Base-by-base conservation (phyloP, 2,797 vertebrate species). In the Rhynchonycteris naso region DNA sequence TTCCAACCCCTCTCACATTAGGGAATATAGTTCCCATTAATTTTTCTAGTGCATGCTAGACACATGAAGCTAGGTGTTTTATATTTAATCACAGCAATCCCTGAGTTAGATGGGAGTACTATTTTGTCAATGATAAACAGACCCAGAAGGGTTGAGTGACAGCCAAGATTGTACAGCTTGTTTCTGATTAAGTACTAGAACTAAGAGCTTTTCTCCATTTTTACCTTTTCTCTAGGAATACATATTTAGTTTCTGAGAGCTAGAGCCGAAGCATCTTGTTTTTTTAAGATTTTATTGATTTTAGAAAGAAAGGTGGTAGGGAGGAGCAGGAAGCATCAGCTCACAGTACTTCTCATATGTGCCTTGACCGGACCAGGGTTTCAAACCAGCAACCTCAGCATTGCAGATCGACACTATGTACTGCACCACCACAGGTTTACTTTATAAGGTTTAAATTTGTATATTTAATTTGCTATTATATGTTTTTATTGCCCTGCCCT, bases 201-300 rank as follows among this genome's bases (percentile, higher is more conserved):
- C 30, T 79, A 52, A 82, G 30, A 68, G 58, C 38, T 65, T 82
- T 35, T 33, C 58, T 79, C 28, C 38, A 43, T 61, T 72, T 83
- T 93, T 74, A 30, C 28, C 14, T 78, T 87, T 75, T 68, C 35
- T 84, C 10, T 38, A 56, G n/a, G 88, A 93, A 69, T 93, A 65
- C 0, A 5, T 26, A 47, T 50, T 54, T 56, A 74, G 26, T 2
- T 86, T 47, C 82, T n/a, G 61, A 82, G 84, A 85, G 11, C 8
- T 22, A 58, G 72, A 58, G 2, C 52, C 47, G 35, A 47, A 52
- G 5, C 4, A 69, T 87, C 81, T 91, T 94, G 43, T 43, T 43
- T 43, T 43, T 43, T 43, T 43, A 43, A 43, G 43, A 43, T 43
- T 43, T 43, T 43, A 43, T 43, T 43, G 43, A 43, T 43, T 43